Evolutionary conservation across 2,888 invertebrate genomes (phyloP), one percentile per base, ranked within the genome.

Genomic region (Agonopterix arenella): DNA sequence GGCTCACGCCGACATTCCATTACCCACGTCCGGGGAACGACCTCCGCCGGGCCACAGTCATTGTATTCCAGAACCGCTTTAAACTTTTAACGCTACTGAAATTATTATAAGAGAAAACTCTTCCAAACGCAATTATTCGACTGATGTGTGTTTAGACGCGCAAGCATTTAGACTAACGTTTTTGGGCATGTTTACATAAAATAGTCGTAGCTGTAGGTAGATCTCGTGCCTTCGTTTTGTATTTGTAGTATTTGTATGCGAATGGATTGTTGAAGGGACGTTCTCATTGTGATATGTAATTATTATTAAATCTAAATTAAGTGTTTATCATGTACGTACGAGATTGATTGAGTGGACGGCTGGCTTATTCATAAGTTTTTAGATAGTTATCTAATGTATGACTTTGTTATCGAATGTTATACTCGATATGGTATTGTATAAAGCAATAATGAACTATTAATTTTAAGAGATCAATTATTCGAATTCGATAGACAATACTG

Each of bases 231-330:
- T 89, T 88, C 79, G 80, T 82, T 83, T 80, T 81, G 72, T 80
- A 80, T 74, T 79, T 75, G 70, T 80, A 79, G 77, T 79, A 75
- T 78, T 77, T 72, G 79, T 78, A 76, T 85, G 84, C 76, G 81
- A 80, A 80, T 84, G 81, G 75, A 76, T 73, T 77, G 78, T 78
- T 76, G 78, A 80, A 81, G 18, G 80, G 83, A 84, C 80, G 84
- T 84, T 52, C 84, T 85, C 86, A 88, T 84, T 89, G 88, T 89
- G 88, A 89, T 89, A 89, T 89, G 84, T 89, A 86, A 89, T 86
- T 89, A 88, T 82, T 85, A 84, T 83, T 74, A 70, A 82, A 84
- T 84, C 86, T 86, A 86, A 86, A 85, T 85, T 88, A 85, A 86
- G 85, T 84, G 82, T 83, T 80, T 85, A 83, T 80, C 76, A 80